These are phyloP conservation scores for Platalea minor DNA, from an alignment of 2,797 vertebrate species.

Conservation along the genomic window DNA sequence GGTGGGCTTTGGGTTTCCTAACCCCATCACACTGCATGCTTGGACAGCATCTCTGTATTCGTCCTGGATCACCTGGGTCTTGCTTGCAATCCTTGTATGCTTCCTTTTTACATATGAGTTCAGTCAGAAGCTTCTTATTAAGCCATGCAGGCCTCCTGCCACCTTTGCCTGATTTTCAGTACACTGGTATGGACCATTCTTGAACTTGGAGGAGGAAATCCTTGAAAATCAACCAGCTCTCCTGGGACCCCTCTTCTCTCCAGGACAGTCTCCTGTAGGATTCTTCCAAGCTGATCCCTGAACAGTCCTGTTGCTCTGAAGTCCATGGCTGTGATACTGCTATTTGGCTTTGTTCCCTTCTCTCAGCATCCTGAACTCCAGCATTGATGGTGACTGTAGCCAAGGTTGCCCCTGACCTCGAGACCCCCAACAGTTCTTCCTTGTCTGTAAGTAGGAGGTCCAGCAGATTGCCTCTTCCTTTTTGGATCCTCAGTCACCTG, in stretches of 20 bases:
- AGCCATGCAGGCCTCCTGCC: background rate
- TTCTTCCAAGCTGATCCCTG: background rate
- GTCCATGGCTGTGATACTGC: background rate
- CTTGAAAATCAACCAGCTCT: background rate
- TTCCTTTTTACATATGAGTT: background rate
- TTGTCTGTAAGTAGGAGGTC: background rate
- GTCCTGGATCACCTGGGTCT: background rate
- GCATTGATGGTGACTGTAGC: background rate
- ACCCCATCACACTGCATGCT: fast-evolving
- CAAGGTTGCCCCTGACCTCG: background rate
- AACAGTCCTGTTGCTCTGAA: background rate
- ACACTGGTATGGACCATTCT: background rate
- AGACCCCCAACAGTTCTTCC: background rate
- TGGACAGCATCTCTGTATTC: background rate
- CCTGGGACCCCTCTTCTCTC: background rate
- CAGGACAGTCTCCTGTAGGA: background rate
- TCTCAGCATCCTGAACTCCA: background rate
- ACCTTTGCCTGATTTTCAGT: background rate
- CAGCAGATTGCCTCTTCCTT: background rate
- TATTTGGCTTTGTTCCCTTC: background rate
- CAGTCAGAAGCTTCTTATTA: background rate
- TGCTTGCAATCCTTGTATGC: background rate
- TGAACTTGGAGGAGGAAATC: background rate
- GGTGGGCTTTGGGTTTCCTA: background rate
- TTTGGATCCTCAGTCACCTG: background rate